Evolutionary conservation across 2,797 vertebrate genomes (phyloP).

Genomic region (Pitangus sulphuratus): DNA sequence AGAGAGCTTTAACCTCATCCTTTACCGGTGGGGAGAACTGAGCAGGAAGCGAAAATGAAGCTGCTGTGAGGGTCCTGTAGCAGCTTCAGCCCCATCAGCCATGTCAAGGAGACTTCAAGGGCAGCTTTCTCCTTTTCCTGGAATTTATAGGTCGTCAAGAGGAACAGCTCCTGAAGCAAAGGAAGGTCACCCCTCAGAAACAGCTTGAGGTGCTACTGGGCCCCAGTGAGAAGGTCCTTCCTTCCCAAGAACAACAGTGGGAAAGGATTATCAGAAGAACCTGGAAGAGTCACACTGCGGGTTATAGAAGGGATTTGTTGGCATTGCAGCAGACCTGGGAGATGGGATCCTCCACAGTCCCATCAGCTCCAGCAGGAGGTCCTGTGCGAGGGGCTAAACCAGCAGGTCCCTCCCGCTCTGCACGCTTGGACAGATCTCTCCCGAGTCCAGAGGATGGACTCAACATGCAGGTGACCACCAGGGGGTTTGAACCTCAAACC

Average conservation of each 20-base stretch:
- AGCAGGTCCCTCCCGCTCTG: background rate
- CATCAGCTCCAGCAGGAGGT: background rate
- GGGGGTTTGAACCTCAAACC: rapidly evolving
- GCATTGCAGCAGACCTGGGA: rapidly evolving
- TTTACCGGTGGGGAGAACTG: rapidly evolving
- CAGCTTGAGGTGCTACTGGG: background rate
- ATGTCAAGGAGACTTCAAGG: rapidly evolving
- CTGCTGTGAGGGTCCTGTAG: rapidly evolving
- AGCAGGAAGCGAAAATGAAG: background rate
- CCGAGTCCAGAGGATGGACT: rapidly evolving
- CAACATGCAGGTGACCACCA: rapidly evolving
- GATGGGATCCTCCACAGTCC: background rate
- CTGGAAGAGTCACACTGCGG: rapidly evolving
- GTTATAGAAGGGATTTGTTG: background rate
- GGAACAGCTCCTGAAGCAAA: background rate
- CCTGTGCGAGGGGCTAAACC: background rate
- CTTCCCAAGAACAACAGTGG: rapidly evolving
- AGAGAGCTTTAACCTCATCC: rapidly evolving
- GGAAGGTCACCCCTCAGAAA: background rate
- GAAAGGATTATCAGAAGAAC: rapidly evolving
- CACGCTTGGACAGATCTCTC: rapidly evolving
- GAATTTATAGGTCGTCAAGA: rapidly evolving
- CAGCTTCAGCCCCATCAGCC: rapidly evolving
- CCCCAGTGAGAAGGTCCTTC: background rate
- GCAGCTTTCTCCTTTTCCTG: rapidly evolving